Conservation (phyloP, 2,113 vertebrate species). For the Meleagris gallopavo region DNA sequence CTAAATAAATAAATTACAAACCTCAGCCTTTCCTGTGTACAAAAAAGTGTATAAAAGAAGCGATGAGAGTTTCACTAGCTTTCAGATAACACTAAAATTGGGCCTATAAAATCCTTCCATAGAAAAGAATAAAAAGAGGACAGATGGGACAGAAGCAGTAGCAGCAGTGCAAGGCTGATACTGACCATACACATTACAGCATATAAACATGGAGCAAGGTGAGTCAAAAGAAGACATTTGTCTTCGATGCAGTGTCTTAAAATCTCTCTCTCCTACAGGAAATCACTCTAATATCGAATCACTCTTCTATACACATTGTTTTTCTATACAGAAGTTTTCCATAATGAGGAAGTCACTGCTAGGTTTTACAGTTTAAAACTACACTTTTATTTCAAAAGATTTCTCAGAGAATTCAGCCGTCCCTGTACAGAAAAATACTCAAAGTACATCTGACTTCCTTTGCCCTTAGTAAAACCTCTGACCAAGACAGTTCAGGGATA, state of each 20-base stretch:
- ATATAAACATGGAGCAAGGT: neutral
- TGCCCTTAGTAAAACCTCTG: neutral
- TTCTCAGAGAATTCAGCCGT: neutral
- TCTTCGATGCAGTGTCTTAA: neutral
- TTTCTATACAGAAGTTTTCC: neutral
- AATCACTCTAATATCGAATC: constrained; percentile 24
- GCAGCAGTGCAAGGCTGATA: neutral
- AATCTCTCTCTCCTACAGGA: constrained; percentile 12
- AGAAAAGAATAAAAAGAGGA: neutral
- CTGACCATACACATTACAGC: neutral
- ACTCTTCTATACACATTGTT: neutral
- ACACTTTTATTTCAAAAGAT: neutral
- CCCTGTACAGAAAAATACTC: neutral
- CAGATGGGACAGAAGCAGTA: neutral
- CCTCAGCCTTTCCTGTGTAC: neutral
- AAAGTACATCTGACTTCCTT: neutral
- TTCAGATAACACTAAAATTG: neutral
- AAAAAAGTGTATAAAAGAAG: neutral
- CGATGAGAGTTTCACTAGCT: neutral
- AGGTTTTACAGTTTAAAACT: neutral
- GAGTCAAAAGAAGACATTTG: constrained; percentile 36
- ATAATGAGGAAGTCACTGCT: neutral
- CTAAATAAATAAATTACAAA: neutral
- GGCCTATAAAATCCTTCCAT: neutral
- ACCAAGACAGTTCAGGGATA: neutral